phyloP scores from a whole-genome alignment of 2,797 vertebrate species.

The Apogon hyalosoma region DNA sequence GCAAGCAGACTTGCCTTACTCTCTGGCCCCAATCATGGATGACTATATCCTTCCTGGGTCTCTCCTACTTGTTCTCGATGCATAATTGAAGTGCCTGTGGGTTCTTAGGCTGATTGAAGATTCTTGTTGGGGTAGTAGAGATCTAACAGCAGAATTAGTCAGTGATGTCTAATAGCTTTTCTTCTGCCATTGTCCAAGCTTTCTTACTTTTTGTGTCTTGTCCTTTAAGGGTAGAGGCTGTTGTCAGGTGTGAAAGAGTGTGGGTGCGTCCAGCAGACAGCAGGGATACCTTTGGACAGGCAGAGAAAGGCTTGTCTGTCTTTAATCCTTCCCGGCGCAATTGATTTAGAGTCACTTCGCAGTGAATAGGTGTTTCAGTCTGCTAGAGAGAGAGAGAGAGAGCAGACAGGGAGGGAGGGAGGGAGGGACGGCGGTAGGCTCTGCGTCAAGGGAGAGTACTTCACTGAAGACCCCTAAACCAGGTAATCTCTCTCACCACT shows the following conservation, averaged over 20 bases:
- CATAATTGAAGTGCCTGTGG: slow-evolving; percentile 76
- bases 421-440: slow-evolving; percentile 33
- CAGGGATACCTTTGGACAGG: slow-evolving; percentile 54
- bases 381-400: slow-evolving; percentile 30
- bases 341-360: slow-evolving; percentile 80
- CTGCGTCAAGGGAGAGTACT: slow-evolving; percentile 48
- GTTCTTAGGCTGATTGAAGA: slow-evolving; percentile 68
- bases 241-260: slow-evolving; percentile 62
- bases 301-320: slow-evolving; percentile 68
- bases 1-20: slow-evolving; percentile 31
- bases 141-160: slow-evolving; percentile 73
- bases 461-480: slow-evolving; percentile 44
- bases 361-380: slow-evolving; percentile 66
- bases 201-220: slow-evolving; percentile 29
- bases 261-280: slow-evolving; percentile 47
- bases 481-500: slow-evolving; percentile 20
- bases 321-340: slow-evolving; percentile 70
- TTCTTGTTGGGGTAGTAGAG: slow-evolving; percentile 65
- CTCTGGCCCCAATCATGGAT: slow-evolving; percentile 33
- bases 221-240: slow-evolving; percentile 36
- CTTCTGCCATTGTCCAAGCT: slow-evolving; percentile 29
- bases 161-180: slow-evolving; percentile 60
- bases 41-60: slow-evolving; percentile 46
- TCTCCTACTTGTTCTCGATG: slow-evolving; percentile 63
- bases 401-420: slow-evolving; percentile 36